Evolutionary conservation across 2,113 vertebrate genomes (phyloP), one percentile per base, ranked within the genome.

Genomic region (Nothoprocta perdicaria): DNA sequence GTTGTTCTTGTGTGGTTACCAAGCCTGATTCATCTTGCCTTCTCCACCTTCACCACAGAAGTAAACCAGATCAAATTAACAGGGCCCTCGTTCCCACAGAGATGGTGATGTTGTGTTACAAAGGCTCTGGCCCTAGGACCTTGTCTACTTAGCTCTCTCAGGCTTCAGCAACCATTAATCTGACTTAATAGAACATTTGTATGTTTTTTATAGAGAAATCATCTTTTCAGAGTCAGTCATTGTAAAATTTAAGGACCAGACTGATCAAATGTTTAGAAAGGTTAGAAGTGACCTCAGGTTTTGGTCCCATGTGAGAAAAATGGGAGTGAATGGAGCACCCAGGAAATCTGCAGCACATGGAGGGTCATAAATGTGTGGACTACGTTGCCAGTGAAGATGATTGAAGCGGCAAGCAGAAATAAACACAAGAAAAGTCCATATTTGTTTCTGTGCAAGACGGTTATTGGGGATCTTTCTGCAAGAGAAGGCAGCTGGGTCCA

Each of bases 401-500:
- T 2, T 71, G 68, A 89, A 92, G 65, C 24, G 85, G 83, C 29
- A 88, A 74, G 35, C 31, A 61, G 78, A 82, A 85, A 91, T 43
- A 55, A 80, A 69, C 38, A 52, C n/a, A 83, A 62, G 55, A 58
- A 40, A 66, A 84, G 58, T 23, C 33, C 65, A 57, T 26, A 75
- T 10, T 10, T 55, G 24, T 40, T 38, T 45, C 3, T 60, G 38
- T 35, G 14, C 14, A 12, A 89, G 35, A 61, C 62, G n/a, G 46
- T 65, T 66, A 84, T 26, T 65, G 81, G 76, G 84, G 27, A 14
- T 60, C 69, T 68, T 84, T 78, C 86, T 80, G 65, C 77, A 88
- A 71, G 33, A 95, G 53, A 75, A 74, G 68, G 65, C 68, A 83
- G 63, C 63, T 33, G 84, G 41, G 40, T 52, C 31, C 85, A 94